Base-by-base conservation (phyloP, 2,888 invertebrate species). In the Himalopsyche tibetana region DNA sequence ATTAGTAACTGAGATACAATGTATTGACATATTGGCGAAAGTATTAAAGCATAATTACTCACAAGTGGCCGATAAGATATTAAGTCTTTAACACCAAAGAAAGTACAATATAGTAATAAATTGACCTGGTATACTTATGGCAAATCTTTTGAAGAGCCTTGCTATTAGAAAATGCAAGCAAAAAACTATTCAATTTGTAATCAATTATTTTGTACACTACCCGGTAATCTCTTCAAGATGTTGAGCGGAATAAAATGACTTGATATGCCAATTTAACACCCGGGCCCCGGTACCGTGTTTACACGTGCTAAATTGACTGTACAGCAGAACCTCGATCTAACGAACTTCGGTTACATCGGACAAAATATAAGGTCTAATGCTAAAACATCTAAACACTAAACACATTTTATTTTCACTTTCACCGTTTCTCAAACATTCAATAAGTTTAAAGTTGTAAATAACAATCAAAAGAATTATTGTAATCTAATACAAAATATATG, bases 101-200 rank as follows among this genome's bases (percentile, higher is more conserved):
- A 63, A 63, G 19, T 19, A 63, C 19, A 63, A 63, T 63, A 51
- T 15, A 63, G 4, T 19, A 63, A 12, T 63, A 12, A 3, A 63
- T 28, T 63, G 63, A 63, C 63, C 63, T 63, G 15, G 63, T 63
- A n/a, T 19, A 63, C 63, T 63, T 63, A 19, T 19, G 2, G 63
- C 63, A 2, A 63, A 19, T 63, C 19, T 28, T 19, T 19, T 63
- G 12, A 19, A 28, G 63, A 63, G 19, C 6, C 63, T 63, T 63
- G 63, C 19, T 63, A 63, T 63, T 63, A 19, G 63, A 63, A 63
- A 63, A 63, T 63, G 63, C 63, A 63, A 63, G 63, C 63, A 63
- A 63, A 63, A 63, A 63, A 63, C 15, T 1, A 56, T 19, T 63
- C 63, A 19, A 63, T 63, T 63, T 19, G 63, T 63, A 19, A 63